phyloP scores from a whole-genome alignment of 2,888 invertebrate genomes.

The Leptinotarsa juncta region DNA sequence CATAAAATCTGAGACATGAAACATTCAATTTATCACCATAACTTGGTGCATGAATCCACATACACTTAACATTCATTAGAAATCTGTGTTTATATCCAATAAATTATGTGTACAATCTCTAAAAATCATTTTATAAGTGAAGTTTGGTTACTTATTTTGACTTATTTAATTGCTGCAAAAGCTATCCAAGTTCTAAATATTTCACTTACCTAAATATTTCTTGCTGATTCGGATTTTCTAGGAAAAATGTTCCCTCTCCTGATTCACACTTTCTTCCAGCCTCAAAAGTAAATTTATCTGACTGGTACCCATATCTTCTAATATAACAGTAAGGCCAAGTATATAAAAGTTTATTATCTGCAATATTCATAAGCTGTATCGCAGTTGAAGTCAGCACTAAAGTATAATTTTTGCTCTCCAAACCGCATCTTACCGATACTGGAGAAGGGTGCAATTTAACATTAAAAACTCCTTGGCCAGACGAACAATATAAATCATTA shows the following conservation, averaged over 20 bases:
- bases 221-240: slow-evolving; percentile 85
- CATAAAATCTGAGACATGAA: no score
- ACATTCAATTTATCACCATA: no score
- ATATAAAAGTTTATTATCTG: slow-evolving; percentile 74
- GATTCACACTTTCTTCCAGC: slow-evolving; percentile 88
- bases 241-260: slow-evolving; percentile 84
- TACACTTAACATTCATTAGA: no score
- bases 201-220: slow-evolving; percentile 73
- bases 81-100: no score
- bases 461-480: slow-evolving; percentile 82
- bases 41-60: no score
- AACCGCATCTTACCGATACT: slow-evolving; percentile 80
- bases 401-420: slow-evolving; percentile 77
- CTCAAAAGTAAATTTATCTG: slow-evolving; percentile 89
- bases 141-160: not conserved
- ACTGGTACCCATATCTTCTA: slow-evolving; percentile 85
- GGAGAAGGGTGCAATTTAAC: slow-evolving; percentile 83
- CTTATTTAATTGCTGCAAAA: not conserved
- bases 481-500: slow-evolving; percentile 89
- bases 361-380: slow-evolving; percentile 77
- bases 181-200: not conserved
- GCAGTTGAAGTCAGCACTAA: slow-evolving; percentile 81
- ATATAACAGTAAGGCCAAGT: slow-evolving; percentile 90
- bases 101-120: no score
- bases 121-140: no score